These are phyloP conservation scores for Antitype chi DNA, from an alignment of 2,888 invertebrate genomes.

Conservation along the genomic window DNA sequence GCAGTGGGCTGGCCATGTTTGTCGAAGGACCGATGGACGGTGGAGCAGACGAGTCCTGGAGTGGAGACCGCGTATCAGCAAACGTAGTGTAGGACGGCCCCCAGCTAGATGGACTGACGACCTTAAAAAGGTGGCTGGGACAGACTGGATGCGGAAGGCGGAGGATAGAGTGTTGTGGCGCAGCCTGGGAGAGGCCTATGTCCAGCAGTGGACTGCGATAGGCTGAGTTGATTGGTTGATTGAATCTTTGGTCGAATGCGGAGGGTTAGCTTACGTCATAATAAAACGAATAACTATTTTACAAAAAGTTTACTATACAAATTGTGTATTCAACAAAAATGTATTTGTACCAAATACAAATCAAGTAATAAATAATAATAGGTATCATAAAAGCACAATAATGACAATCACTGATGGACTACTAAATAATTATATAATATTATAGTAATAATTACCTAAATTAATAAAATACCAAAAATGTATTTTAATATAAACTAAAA, in stretches of 20 bases:
- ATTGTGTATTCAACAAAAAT: conserved; percentile 60
- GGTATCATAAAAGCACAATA: conserved; percentile 59
- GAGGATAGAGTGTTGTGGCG: too few species aligned
- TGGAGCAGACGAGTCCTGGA: too few species aligned
- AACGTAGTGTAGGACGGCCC: too few species aligned
- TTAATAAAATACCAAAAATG: conserved; percentile 64
- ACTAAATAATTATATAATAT: conserved; percentile 37
- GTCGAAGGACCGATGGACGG: too few species aligned
- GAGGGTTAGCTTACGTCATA: not conserved
- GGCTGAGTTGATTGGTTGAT: too few species aligned
- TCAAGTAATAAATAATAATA: conserved; percentile 61
- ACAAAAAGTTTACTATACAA: conserved; percentile 64
- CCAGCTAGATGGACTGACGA: too few species aligned
- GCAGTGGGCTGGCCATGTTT: too few species aligned
- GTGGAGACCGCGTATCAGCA: too few species aligned
- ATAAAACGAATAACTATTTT: conserved; percentile 42
- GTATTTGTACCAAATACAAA: conserved; percentile 65
- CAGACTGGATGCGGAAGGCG: too few species aligned
- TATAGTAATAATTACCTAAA: conserved; percentile 35
- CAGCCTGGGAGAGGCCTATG: too few species aligned
- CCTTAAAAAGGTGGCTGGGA: too few species aligned
- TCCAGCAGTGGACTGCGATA: too few species aligned
- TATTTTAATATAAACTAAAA: conserved; percentile 61
- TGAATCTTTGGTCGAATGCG: not conserved
- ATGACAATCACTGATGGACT: conserved; percentile 60